A percentile compares a stretch with the other conserved stretches of the same genome.
Conservation (phyloP, 1,140 invertebrate species). For the Drosophila miranda region DNA sequence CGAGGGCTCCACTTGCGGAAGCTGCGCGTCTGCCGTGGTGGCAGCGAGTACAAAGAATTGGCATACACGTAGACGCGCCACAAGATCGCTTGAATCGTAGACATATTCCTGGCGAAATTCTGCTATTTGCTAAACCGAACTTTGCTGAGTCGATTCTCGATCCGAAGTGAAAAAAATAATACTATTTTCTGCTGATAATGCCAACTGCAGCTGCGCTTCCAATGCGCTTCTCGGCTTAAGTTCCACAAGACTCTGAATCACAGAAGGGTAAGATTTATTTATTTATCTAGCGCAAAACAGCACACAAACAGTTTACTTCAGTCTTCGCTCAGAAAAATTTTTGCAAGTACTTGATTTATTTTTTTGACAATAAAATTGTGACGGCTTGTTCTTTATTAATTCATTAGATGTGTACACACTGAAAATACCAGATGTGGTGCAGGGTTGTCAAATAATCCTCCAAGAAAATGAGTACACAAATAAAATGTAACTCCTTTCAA, state of each 20-base stretch:
- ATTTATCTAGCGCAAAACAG: neutral
- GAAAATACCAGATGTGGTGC: too few species aligned
- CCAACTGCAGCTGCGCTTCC: neutral
- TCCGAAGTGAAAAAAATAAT: neutral
- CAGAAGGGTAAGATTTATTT: too few species aligned
- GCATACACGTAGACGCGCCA: constrained; percentile 58
- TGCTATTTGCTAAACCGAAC: neutral
- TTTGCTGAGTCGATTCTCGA: neutral
- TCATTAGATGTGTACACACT: too few species aligned
- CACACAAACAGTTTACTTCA: constrained; percentile 1
- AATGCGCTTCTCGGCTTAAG: neutral
- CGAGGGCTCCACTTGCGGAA: constrained; percentile 35
- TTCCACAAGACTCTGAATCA: neutral
- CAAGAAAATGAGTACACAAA: too few species aligned
- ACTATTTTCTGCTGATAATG: neutral
- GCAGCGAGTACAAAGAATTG: constrained; percentile 50
- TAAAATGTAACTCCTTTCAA: too few species aligned
- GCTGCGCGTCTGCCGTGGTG: neutral
- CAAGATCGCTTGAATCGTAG: constrained; percentile 33
- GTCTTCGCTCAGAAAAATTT: too few species aligned
- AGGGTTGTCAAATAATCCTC: too few species aligned
- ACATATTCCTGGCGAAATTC: constrained; percentile 26
- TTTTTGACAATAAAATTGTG: too few species aligned
- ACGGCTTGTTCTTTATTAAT: too few species aligned
- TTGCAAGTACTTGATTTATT: too few species aligned